Evolutionary conservation across 2,797 vertebrate genomes (phyloP), one percentile per base, ranked within the genome.

Genomic region (Ctenopoma kingsleyae): DNA sequence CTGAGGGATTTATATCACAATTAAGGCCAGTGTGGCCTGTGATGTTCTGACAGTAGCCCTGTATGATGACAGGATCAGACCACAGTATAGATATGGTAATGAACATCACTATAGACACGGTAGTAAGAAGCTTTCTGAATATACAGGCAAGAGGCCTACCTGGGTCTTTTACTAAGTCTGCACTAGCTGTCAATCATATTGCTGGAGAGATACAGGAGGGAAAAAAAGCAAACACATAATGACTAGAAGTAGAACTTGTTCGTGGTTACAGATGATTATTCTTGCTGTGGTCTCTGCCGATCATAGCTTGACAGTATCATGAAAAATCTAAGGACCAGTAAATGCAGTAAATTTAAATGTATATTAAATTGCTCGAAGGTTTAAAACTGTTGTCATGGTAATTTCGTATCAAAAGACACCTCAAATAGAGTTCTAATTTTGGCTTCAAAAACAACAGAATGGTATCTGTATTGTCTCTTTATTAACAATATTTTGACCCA

Each of bases 121-220:
- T 17, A 20, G 76, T 83, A 47, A 48, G 74, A 60, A 38, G 81
- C 68, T 81, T 67, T 71, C 56, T 82, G 64, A 72, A 73, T 48
- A 44, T 58, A 73, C 77, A 77, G 79, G 69, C 66, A 64, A 63
- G 52, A 86, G 68, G 67, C 83, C 80, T 83, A 89, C 88, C 85
- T 88, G 82, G 68, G 74, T 81, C 63, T 86, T 53, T 76, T 86
- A 87, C 85, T 87, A 87, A 86, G 85, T 89, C 80, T 81, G 70
- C 79, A 25, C 65, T 0, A 20, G 11, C 27, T 81, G 87, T 90
- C 92, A 92, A 73, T 92, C 88, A 86, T 40, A 66, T 74, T 19
- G n/a, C 67, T 41, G 36, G 38, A 77, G 54, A 65, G 60, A 46
- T 46, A 13, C 23, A 53, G 56, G 48, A 58, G 51, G 41, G 6